These are phyloP conservation scores for Melieria crassipennis DNA, from an alignment of 2,888 invertebrate species.

Conservation along the genomic window DNA sequence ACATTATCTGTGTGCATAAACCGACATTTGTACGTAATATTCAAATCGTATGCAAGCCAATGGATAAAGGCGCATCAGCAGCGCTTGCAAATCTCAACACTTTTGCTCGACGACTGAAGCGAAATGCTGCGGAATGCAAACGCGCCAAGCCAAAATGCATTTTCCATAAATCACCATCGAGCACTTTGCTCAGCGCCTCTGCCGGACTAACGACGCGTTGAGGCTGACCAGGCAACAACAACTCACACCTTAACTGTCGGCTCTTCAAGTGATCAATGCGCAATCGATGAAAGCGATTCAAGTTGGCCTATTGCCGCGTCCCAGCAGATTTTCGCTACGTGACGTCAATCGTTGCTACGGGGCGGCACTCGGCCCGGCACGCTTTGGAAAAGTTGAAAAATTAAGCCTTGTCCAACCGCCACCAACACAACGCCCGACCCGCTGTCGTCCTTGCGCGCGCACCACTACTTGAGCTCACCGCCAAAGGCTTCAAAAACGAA, in stretches of 20 bases:
- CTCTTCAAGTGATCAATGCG: constrained; percentile 21
- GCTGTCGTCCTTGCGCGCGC: too few relatives aligned
- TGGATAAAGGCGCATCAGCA: too few relatives aligned
- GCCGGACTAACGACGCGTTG: not conserved
- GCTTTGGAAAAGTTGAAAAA: constrained; percentile 3
- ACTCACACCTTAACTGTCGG: not conserved
- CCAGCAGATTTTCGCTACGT: constrained; percentile 3
- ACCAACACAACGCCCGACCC: too few relatives aligned
- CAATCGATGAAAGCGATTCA: constrained; percentile 23
- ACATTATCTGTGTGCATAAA: too few relatives aligned
- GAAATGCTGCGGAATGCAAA: too few relatives aligned
- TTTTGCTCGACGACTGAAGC: too few relatives aligned
- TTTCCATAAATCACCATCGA: constrained; percentile 32
- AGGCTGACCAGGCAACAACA: not conserved
- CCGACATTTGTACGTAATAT: too few relatives aligned
- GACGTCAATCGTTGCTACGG: constrained; percentile 18
- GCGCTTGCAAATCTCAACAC: too few relatives aligned
- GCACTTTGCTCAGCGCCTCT: constrained; percentile 1
- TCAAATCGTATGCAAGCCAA: too few relatives aligned
- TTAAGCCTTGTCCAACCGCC: too few relatives aligned
- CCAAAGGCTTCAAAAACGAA: constrained; percentile 9
- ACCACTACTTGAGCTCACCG: too few relatives aligned
- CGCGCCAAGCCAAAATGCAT: constrained; percentile 22
- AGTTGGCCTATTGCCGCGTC: constrained; percentile 7
- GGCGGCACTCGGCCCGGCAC: not conserved